Evolutionary conservation across 2,888 invertebrate species (phyloP), one percentile per base, ranked within the genome.

Genomic region (Galerucella pusilla): DNA sequence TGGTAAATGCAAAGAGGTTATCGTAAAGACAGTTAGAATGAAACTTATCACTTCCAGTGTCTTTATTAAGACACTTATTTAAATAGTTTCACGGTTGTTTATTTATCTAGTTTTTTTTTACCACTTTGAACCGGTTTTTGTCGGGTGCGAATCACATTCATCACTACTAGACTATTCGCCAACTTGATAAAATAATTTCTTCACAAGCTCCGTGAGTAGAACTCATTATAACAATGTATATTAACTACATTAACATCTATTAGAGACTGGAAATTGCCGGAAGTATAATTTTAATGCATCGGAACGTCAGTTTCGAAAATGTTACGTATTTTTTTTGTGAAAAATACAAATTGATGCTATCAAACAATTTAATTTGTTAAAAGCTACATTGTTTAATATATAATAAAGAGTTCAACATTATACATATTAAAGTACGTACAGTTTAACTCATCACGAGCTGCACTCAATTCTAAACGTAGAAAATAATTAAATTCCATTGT

Each of bases 141-240:
- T 52, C 14, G 12, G 14, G 14, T 52, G 12, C 14, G 12, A 52
- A 11, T 14, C 4, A 52, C 12, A n/a, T 35, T 35, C 6, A 35
- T 35, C 6, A 52, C 11, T 6, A n/a, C 6, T 5, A 52, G 14
- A 7, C n/a, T 52, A 14, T n/a, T 52, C n/a, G 14, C n/a, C 52
- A 52, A 52, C 7, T 52, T 52, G n/a, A 52, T 52, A n/a, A 52
- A 52, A 52, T 52, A 52, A 9, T 60, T 25, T 60, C 59, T 59
- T 59, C 10, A 2, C 10, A 16, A 59, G 52, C 11, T 52, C n/a
- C 59, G 59, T 60, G 59, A 16, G 25, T 60, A 12, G 11, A 28
- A 28, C 25, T 60, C 59, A 28, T 60, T 60, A 60, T 60, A 16
- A 20, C 14, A 9, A 60, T 25, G 59, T 60, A 60, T 25, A 60